A percentile compares a stretch with the other conserved stretches of the same genome.
These are phyloP conservation scores for Trachelus iudaicus DNA, from an alignment of 2,888 invertebrate genomes.

Conservation along the genomic window DNA sequence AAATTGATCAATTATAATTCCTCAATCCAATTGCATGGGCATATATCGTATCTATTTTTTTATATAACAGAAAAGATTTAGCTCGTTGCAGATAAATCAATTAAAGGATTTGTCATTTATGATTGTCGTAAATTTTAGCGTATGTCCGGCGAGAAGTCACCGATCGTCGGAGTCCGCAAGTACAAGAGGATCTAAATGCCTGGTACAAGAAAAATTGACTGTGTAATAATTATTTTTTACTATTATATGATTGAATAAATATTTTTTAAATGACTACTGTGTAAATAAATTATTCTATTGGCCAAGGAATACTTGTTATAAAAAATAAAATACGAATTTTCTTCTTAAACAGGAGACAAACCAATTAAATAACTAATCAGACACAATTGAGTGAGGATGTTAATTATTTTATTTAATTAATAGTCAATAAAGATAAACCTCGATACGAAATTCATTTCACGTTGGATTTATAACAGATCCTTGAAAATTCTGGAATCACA, in stretches of 20 bases:
- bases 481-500: not conserved
- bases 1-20: not conserved
- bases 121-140: conserved; percentile 38
- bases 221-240: not conserved
- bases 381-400: not conserved
- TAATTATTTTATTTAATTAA: not conserved
- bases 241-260: not conserved
- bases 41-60: not conserved
- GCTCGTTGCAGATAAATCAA: not conserved
- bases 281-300: not conserved
- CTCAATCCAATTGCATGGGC: not conserved
- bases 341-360: not conserved
- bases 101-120: not conserved
- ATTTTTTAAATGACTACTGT: not conserved
- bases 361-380: not conserved
- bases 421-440: not conserved
- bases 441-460: not conserved
- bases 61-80: not conserved
- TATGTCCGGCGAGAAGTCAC: conserved; percentile 42
- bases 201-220: not conserved
- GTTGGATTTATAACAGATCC: not conserved
- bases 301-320: not conserved
- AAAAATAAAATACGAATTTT: too few relatives aligned
- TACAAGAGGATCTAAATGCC: conserved; percentile 53
- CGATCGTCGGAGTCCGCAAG: conserved; percentile 47